Evolutionary conservation across 2,113 vertebrate genomes (phyloP).

Genomic region (Gnathonemus longibarbis): DNA sequence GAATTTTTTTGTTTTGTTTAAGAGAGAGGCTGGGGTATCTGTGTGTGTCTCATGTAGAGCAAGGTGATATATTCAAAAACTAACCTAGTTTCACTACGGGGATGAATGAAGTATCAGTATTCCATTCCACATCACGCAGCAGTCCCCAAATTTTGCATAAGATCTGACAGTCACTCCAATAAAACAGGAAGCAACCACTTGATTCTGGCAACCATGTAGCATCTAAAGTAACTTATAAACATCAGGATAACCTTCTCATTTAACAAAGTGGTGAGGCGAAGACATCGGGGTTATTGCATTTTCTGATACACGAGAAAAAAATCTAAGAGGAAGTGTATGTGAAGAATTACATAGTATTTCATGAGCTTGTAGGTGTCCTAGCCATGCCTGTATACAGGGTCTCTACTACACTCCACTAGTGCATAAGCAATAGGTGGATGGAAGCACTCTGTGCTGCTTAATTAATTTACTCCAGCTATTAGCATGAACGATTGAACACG

Average conservation of each 20-base stretch:
- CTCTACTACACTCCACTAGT: not conserved
- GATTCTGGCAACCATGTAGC: not conserved
- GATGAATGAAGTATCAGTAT: not conserved
- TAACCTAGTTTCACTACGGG: not conserved
- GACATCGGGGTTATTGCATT: not conserved
- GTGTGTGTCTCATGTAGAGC: not conserved
- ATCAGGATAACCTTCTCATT: not conserved
- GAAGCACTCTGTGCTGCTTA: not conserved
- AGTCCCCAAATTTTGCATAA: not conserved
- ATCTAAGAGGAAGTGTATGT: not conserved
- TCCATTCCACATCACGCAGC: not conserved
- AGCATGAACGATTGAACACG: not conserved
- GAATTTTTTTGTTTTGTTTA: not conserved
- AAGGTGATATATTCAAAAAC: not conserved
- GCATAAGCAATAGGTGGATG: not conserved
- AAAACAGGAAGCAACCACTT: not conserved
- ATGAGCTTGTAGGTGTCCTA: not conserved
- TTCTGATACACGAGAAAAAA: not conserved
- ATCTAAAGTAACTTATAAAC: not conserved
- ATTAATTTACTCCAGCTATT: not conserved
- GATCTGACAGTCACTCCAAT: not conserved
- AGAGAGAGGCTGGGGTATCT: not conserved
- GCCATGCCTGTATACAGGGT: not conserved
- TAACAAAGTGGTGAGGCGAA: not conserved
- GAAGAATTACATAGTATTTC: not conserved